Evolutionary conservation across 2,797 vertebrate species (phyloP).

Genomic region (Pseudotriccus pelzelni): DNA sequence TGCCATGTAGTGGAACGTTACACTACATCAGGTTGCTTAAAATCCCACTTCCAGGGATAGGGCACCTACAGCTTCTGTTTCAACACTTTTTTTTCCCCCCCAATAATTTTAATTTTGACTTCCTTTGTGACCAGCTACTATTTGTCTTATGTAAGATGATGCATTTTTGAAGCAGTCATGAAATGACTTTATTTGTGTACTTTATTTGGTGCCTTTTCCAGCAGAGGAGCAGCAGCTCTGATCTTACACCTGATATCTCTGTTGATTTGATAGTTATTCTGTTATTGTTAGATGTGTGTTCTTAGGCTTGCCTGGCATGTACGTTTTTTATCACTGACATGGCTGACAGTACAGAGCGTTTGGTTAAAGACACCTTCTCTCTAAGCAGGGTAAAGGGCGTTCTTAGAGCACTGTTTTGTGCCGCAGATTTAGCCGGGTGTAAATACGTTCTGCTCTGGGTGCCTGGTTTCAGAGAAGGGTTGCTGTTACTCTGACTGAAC

Average conservation of each 20-base stretch:
- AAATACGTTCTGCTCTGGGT: fast-evolving
- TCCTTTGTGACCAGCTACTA: not conserved
- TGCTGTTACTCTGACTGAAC: not conserved
- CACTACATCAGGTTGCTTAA: not conserved
- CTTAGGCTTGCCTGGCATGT: not conserved
- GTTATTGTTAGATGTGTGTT: not conserved
- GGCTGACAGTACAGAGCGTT: not conserved
- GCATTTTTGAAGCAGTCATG: not conserved
- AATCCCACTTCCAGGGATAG: not conserved
- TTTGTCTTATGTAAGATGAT: fast-evolving
- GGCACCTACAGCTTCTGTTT: not conserved
- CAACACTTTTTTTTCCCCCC: fast-evolving
- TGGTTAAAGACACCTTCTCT: not conserved
- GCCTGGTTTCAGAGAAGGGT: not conserved
- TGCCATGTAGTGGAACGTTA: not conserved
- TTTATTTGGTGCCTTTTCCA: not conserved
- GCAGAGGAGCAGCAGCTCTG: not conserved
- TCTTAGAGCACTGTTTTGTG: not conserved
- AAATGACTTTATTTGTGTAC: not conserved
- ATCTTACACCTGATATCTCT: not conserved
- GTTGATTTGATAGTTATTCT: not conserved
- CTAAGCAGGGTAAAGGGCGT: not conserved
- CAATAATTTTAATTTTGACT: not conserved
- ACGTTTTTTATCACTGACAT: not conserved
- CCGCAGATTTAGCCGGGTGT: not conserved